phyloP scores from a whole-genome alignment of 1,140 invertebrate genomes.

The Elymnias hypermnestra region DNA sequence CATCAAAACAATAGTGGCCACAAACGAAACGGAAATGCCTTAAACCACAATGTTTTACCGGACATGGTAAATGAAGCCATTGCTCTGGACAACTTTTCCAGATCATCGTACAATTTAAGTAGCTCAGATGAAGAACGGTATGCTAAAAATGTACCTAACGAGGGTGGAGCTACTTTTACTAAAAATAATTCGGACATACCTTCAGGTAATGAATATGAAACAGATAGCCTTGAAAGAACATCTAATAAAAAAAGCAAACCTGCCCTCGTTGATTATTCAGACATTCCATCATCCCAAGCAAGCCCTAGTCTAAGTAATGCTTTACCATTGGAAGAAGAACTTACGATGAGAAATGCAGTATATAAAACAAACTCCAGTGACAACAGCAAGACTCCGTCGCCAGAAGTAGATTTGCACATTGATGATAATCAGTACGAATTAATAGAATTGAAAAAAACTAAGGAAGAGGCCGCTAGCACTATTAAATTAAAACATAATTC shows the following conservation, averaged over 20 bases:
- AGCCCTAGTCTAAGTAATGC: constrained; percentile 82
- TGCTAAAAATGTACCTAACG: constrained; percentile 21
- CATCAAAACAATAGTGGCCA: too few relatives aligned
- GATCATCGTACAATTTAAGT: constrained; percentile 51
- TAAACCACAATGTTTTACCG: constrained; percentile 69
- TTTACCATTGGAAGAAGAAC: constrained; percentile 85
- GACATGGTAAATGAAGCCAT: constrained; percentile 81
- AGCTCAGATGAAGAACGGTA: constrained; percentile 57
- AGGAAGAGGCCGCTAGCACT: constrained; percentile 11
- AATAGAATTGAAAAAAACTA: constrained; percentile 42
- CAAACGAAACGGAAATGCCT: constrained; percentile 35
- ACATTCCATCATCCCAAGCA: constrained; percentile 80
- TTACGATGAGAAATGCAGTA: constrained; percentile 85
- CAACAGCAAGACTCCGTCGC: constrained; percentile 77
- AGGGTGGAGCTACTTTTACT: constrained; percentile 23
- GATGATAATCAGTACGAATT: constrained; percentile 73
- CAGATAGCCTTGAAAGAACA: constrained; percentile 86
- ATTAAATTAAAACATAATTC: constrained; percentile 27
- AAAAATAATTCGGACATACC: constrained; percentile 44
- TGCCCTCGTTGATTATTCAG: constrained; percentile 79
- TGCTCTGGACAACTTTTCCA: constrained; percentile 65
- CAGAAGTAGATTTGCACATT: constrained; percentile 67
- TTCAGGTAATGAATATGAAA: constrained; percentile 81
- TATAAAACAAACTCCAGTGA: constrained; percentile 77
- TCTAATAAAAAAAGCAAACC: constrained; percentile 73